Conservation (phyloP, 1,140 invertebrate species). For the Drosophila teissieri region DNA sequence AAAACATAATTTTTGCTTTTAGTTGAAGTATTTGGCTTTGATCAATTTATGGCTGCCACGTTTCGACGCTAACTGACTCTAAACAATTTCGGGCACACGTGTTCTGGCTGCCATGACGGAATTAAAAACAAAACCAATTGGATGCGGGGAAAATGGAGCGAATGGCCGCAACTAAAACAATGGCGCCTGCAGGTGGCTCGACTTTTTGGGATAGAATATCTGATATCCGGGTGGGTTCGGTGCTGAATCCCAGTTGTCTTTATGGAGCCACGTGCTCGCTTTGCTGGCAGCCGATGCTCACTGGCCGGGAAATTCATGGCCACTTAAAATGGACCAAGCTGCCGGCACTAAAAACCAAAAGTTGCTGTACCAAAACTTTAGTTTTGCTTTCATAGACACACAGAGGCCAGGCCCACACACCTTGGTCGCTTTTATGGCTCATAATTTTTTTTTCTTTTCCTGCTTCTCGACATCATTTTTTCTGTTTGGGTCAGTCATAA, state of each 20-base stretch:
- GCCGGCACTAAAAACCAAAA: slow-evolving; percentile 75
- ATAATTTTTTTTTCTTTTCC: slow-evolving; percentile 52
- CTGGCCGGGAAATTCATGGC: slow-evolving; percentile 72
- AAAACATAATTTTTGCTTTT: slow-evolving; percentile 16
- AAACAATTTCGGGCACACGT: slow-evolving; percentile 42
- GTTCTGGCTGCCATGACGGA: slow-evolving; percentile 9
- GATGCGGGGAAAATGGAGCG: slow-evolving; percentile 39
- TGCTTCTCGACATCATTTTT: background rate
- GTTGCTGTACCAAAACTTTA: slow-evolving; percentile 68
- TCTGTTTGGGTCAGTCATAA: slow-evolving; percentile 60
- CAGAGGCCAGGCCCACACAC: slow-evolving; percentile 22
- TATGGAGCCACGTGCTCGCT: slow-evolving; percentile 57
- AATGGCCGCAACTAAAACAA: slow-evolving; percentile 56
- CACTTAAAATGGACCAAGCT: slow-evolving; percentile 79
- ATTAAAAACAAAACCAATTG: slow-evolving; percentile 58
- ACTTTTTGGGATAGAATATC: slow-evolving; percentile 1
- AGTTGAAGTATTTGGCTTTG: slow-evolving; percentile 24
- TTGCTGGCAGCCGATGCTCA: slow-evolving; percentile 51
- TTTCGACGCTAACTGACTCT: slow-evolving; percentile 35
- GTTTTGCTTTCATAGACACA: slow-evolving; percentile 50
- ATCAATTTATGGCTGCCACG: slow-evolving; percentile 61
- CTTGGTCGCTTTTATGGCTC: slow-evolving; percentile 67
- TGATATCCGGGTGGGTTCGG: background rate
- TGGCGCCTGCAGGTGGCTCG: slow-evolving; percentile 16
- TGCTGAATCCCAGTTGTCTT: slow-evolving; percentile 31